phyloP scores from a whole-genome alignment of 2,113 vertebrate species.

The Plecotus auritus region DNA sequence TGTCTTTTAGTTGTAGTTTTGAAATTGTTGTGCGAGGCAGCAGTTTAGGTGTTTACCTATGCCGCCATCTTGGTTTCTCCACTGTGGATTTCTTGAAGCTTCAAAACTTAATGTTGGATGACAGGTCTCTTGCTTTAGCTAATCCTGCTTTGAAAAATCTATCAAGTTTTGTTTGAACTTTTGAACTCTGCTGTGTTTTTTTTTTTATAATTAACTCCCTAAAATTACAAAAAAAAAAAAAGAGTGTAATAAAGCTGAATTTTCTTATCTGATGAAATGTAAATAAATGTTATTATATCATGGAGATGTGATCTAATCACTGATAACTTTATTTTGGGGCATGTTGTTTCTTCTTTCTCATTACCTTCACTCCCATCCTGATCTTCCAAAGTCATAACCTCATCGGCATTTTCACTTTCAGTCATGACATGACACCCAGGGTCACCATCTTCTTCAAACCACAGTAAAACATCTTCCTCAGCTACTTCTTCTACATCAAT shows the following conservation, averaged over 20 bases:
- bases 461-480: neutral
- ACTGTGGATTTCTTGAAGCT: no score
- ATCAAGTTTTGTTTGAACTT: no score
- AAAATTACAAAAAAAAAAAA: neutral
- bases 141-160: no score
- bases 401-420: neutral
- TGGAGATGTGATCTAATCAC: neutral
- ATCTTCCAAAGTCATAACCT: neutral
- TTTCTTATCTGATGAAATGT: neutral
- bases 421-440: neutral
- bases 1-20: no score
- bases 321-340: neutral
- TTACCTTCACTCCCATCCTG: neutral
- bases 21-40: no score
- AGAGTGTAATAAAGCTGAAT: neutral
- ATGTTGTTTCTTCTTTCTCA: neutral
- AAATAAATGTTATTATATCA: neutral
- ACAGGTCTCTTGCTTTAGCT: no score
- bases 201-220: neutral
- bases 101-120: no score
- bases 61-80: no score
- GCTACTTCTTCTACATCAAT: neutral
- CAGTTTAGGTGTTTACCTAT: no score
- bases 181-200: no score
- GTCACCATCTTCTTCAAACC: neutral